Evolutionary conservation across 2,797 vertebrate species (phyloP).

Genomic region (Falco naumanni): DNA sequence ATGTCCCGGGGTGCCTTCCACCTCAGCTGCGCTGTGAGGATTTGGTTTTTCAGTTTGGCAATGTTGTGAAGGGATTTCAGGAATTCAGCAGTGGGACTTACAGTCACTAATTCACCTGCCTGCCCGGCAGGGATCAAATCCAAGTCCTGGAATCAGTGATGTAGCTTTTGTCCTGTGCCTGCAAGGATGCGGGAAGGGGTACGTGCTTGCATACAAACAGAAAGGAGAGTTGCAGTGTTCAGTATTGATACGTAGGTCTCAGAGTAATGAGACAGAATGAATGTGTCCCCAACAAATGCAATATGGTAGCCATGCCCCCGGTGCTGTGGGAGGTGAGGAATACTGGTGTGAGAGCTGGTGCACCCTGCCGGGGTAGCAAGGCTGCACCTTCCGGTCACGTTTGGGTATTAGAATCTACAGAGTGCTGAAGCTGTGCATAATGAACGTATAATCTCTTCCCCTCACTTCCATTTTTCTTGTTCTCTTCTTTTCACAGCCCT

Average conservation of each 20-base stretch:
- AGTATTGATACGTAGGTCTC: not conserved
- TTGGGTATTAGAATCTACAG: not conserved
- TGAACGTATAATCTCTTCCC: not conserved
- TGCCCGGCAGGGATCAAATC: not conserved
- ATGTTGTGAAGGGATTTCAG: not conserved
- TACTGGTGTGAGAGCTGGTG: not conserved
- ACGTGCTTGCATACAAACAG: not conserved
- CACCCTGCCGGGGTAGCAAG: not conserved
- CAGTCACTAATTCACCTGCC: not conserved
- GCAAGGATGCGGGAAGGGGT: not conserved
- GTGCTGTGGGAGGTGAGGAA: not conserved
- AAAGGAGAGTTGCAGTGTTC: not conserved
- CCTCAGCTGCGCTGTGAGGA: not conserved
- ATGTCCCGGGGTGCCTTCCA: too few species aligned
- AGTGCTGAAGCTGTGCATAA: not conserved
- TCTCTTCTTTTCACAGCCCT: slow-evolving; percentile 80
- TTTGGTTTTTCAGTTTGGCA: not conserved
- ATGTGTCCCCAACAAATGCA: not conserved
- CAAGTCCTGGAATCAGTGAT: not conserved
- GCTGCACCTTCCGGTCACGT: not conserved
- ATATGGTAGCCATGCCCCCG: not conserved
- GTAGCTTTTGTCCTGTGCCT: not conserved
- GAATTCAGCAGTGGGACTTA: not conserved
- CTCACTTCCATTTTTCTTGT: not conserved
- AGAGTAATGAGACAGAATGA: not conserved